phyloP scores from a whole-genome alignment of 2,888 invertebrate genomes.

The Rutpela maculata region DNA sequence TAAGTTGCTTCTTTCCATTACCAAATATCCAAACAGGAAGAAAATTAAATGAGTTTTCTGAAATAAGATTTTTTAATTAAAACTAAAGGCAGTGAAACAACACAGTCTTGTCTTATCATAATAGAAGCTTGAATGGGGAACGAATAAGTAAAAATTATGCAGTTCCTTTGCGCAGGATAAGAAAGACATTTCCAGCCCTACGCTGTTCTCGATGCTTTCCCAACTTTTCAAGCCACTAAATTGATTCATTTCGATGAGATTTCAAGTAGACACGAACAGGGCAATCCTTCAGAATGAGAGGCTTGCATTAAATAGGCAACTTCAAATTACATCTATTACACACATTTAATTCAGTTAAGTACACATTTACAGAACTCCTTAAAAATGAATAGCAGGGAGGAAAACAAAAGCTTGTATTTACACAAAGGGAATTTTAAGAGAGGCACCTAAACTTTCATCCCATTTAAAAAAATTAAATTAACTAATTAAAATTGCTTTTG shows the following conservation, averaged over 20 bases:
- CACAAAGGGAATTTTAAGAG: neutral
- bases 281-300: constrained; percentile 55
- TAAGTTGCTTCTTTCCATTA: constrained; percentile 10
- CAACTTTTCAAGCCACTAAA: constrained; percentile 53
- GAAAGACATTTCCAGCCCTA: constrained; percentile 39
- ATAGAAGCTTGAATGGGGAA: constrained; percentile 48
- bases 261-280: constrained; percentile 58
- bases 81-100: constrained; percentile 51
- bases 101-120: constrained; percentile 52
- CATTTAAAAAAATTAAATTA: neutral
- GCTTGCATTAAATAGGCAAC: constrained; percentile 55
- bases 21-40: constrained; percentile 21
- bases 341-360: constrained; percentile 11
- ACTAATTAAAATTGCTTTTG: neutral
- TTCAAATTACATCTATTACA: constrained; percentile 19
- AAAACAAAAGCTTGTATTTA: neutral
- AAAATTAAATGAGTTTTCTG: constrained; percentile 15
- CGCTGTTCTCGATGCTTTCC: constrained; percentile 33
- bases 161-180: constrained; percentile 48
- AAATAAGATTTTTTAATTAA: constrained; percentile 38
- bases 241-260: constrained; percentile 61
- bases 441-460: neutral
- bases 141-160: constrained; percentile 58
- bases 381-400: neutral
- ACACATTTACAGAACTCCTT: neutral